phyloP scores from a whole-genome alignment of 2,113 vertebrate genomes.

The Reinhardtius hippoglossoides region DNA sequence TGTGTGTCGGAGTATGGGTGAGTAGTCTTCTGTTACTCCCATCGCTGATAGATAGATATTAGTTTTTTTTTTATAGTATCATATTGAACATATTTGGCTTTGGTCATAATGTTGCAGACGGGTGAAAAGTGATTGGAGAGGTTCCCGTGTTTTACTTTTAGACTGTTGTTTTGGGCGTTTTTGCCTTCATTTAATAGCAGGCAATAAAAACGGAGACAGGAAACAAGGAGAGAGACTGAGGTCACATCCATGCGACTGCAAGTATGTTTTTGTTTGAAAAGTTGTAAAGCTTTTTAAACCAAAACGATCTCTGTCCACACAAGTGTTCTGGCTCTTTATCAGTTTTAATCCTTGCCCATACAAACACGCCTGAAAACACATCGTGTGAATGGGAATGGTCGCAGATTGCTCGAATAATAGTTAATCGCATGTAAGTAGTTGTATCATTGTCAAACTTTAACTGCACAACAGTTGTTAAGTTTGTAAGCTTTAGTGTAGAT shows the following conservation, averaged over 20 bases:
- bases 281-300: too few relatives aligned
- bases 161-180: background rate
- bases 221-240: background rate
- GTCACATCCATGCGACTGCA: background rate
- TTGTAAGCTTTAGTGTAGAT: too few relatives aligned
- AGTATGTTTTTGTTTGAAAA: too few relatives aligned
- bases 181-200: background rate
- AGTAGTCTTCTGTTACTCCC: conserved; percentile 48
- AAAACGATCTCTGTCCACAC: too few relatives aligned
- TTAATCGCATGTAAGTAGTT: too few relatives aligned
- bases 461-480: too few relatives aligned
- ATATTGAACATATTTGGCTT: conserved; percentile 23
- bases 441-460: too few relatives aligned
- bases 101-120: background rate
- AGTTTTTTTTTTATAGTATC: conserved; percentile 12
- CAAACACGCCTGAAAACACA: too few relatives aligned
- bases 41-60: conserved; percentile 46
- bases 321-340: too few relatives aligned
- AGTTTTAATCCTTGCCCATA: too few relatives aligned
- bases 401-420: too few relatives aligned
- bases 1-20: conserved; percentile 37
- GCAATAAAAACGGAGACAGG: background rate
- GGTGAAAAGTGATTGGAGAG: background rate
- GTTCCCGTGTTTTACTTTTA: background rate
- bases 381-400: too few relatives aligned